Conservation (phyloP, 92 coral and sea anemone species). For the Phymanthus crucifer region DNA sequence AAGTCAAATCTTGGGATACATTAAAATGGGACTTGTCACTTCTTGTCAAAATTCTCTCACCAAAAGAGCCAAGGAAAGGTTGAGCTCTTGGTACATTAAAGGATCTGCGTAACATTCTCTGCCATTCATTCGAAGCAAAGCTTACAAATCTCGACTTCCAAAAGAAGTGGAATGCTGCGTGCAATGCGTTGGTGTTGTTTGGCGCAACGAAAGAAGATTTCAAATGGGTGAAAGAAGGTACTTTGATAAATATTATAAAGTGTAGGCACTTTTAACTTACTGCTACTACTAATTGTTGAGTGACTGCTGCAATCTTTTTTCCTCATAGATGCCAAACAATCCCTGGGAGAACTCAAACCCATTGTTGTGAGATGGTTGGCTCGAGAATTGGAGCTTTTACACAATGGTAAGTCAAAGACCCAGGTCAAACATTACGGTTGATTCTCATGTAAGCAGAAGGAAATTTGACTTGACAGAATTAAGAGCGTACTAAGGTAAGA, state of each 20-base stretch:
- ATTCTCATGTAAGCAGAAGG: too few relatives aligned
- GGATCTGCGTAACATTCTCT: conserved; percentile 11
- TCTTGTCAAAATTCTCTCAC: background rate
- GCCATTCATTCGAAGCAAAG: background rate
- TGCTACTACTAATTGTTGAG: background rate
- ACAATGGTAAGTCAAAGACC: background rate
- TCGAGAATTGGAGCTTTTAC: background rate
- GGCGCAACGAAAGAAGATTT: conserved; percentile 22
- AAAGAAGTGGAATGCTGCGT: conserved; percentile 7
- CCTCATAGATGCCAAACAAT: background rate
- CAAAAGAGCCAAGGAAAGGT: background rate
- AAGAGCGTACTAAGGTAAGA: too few relatives aligned
- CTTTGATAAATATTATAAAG: background rate
- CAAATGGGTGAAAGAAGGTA: conserved; percentile 12
- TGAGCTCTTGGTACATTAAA: conserved; percentile 4
- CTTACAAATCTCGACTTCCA: background rate
- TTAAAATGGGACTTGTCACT: conserved; percentile 9
- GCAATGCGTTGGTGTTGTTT: conserved; percentile 7
- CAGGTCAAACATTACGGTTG: background rate
- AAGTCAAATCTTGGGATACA: conserved; percentile 21
- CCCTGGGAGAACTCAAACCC: background rate
- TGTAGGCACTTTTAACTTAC: background rate
- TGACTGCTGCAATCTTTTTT: background rate
- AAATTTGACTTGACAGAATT: too few relatives aligned
- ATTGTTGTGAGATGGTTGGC: background rate